Evolutionary conservation across 2,888 invertebrate species (phyloP).

Genomic region (Hypomecis punctinalis): DNA sequence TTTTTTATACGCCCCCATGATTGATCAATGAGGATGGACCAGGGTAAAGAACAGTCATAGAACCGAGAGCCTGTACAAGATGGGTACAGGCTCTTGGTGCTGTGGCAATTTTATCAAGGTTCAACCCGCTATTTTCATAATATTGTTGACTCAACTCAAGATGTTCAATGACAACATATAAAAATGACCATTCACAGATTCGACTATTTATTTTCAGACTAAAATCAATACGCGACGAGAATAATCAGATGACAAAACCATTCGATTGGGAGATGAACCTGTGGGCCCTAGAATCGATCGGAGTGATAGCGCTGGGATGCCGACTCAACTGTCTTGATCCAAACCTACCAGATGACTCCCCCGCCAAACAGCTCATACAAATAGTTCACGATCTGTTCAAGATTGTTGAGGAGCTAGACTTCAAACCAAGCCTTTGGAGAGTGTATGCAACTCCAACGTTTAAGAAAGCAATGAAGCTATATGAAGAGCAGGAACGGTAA

Average conservation of each 20-base stretch:
- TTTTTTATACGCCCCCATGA: too few species aligned
- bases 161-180: too few species aligned
- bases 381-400: slow-evolving; percentile 62
- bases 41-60: too few species aligned
- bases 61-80: too few species aligned
- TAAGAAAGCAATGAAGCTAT: slow-evolving; percentile 64
- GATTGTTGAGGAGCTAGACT: slow-evolving; percentile 58
- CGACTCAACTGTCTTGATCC: slow-evolving; percentile 68
- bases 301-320: slow-evolving; percentile 68
- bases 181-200: not conserved
- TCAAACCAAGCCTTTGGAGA: slow-evolving; percentile 64
- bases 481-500: slow-evolving; percentile 65
- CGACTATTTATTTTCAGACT: slow-evolving; percentile 70
- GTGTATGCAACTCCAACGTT: slow-evolving; percentile 59
- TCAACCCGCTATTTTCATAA: too few species aligned
- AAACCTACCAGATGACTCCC: slow-evolving; percentile 64
- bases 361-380: slow-evolving; percentile 62
- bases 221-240: slow-evolving; percentile 74
- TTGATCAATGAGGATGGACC: too few species aligned
- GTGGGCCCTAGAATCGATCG: slow-evolving; percentile 87
- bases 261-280: slow-evolving; percentile 84
- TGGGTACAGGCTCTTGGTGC: too few species aligned
- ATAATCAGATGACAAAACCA: slow-evolving; percentile 82
- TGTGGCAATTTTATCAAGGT: too few species aligned
- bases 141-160: too few species aligned